Conservation (phyloP, 2,113 vertebrate species). For the Copsychus sechellarum region DNA sequence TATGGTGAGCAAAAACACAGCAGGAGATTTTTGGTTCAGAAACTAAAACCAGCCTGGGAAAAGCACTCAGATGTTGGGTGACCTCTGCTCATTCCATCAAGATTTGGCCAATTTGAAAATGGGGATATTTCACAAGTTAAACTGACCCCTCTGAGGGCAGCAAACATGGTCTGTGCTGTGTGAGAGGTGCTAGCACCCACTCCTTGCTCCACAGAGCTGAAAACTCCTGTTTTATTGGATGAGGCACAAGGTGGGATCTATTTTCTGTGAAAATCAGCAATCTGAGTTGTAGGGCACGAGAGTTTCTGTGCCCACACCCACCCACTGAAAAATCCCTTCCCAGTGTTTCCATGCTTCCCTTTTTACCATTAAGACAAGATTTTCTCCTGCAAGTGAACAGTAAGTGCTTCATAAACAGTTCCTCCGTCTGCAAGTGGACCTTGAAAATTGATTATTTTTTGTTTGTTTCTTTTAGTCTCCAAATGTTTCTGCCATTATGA, state of each 20-base stretch:
- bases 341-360: slow-evolving; percentile 55
- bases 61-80: background rate
- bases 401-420: slow-evolving; percentile 76
- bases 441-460: slow-evolving; percentile 83
- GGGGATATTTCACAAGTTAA: background rate
- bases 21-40: background rate
- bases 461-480: slow-evolving; percentile 76
- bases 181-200: background rate
- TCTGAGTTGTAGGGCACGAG: slow-evolving; percentile 36
- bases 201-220: background rate
- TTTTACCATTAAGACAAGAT: slow-evolving; percentile 63
- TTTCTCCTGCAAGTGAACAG: slow-evolving; percentile 74
- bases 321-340: background rate
- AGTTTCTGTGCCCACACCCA: slow-evolving; percentile 39
- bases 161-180: background rate
- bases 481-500: slow-evolving; percentile 65
- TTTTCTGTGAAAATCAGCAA: background rate
- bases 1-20: background rate
- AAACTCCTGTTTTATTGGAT: background rate
- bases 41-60: background rate
- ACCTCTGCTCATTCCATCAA: background rate
- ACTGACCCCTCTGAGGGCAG: background rate
- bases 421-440: slow-evolving; percentile 73
- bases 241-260: background rate
- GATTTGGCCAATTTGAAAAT: background rate